phyloP scores from a whole-genome alignment of 2,113 vertebrate species.

The Pica pica region DNA sequence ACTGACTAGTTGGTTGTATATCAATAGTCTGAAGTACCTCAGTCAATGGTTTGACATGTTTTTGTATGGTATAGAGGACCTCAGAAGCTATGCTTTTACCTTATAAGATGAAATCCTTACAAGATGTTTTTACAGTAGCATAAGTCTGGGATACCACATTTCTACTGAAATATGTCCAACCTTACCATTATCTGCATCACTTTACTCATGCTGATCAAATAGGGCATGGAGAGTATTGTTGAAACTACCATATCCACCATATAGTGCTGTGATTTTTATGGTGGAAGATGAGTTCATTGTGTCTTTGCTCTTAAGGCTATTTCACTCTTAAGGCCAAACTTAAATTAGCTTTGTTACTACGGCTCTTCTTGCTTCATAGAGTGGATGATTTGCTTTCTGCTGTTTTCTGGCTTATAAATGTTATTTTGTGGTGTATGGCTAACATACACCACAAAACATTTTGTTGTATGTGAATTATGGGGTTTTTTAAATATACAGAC shows the following conservation, averaged over 20 bases:
- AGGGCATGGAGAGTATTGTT: neutral
- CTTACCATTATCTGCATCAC: neutral
- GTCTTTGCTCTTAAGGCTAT: neutral
- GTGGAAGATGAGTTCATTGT: neutral
- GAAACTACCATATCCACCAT: neutral
- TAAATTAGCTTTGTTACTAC: neutral
- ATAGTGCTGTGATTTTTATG: neutral
- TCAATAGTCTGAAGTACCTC: fast-evolving
- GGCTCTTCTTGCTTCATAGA: neutral
- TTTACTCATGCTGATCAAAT: neutral
- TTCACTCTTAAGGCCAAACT: neutral
- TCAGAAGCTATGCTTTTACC: neutral
- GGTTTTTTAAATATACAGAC: neutral
- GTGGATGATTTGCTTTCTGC: neutral
- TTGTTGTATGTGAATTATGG: neutral
- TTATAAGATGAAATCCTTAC: neutral
- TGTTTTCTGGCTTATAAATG: neutral
- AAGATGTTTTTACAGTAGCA: neutral
- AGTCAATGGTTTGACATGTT: neutral
- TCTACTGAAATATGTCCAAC: neutral
- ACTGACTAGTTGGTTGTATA: neutral
- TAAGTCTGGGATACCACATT: neutral
- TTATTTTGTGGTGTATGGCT: neutral
- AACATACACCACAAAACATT: neutral
- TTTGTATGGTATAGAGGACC: neutral